A percentile compares a stretch with the other conserved stretches of the same genome.
Evolutionary conservation across 1,140 invertebrate species (phyloP).

Genomic region (Sycobia sp.): DNA sequence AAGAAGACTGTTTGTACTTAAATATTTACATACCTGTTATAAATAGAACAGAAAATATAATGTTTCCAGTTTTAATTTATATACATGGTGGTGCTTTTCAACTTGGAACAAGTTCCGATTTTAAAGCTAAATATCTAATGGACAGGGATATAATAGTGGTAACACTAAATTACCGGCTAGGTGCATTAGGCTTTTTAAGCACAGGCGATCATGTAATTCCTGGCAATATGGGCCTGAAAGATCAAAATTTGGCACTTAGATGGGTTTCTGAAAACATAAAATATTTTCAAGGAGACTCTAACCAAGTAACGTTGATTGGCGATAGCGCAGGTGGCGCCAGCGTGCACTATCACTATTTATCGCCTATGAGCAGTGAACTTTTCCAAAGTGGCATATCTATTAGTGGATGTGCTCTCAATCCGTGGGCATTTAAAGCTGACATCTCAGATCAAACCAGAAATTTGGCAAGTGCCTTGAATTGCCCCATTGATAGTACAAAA

Average conservation of each 20-base stretch:
- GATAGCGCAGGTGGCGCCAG: constrained; percentile 64
- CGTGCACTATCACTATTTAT: no score
- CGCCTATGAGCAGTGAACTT: no score
- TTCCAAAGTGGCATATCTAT: no score
- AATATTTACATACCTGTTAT: constrained; percentile 4
- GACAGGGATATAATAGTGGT: no score
- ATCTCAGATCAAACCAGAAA: neutral
- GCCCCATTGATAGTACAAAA: neutral
- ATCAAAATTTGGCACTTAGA: constrained; percentile 54
- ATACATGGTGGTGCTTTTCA: constrained; percentile 18
- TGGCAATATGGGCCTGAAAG: constrained; percentile 72
- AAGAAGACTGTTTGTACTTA: constrained; percentile 19
- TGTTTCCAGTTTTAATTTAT: neutral
- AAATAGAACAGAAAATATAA: neutral
- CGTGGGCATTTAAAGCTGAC: constrained; percentile 56
- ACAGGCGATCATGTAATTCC: no score
- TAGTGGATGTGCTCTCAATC: no score
- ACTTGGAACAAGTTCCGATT: neutral
- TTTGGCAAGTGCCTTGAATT: neutral
- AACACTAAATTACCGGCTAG: no score
- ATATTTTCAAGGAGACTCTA: constrained; percentile 44
- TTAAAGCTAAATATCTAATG: no score
- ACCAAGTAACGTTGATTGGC: constrained; percentile 62
- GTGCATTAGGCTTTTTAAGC: no score
- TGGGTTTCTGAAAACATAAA: constrained; percentile 60